These are phyloP conservation scores for Chauna torquata DNA, from an alignment of 2,113 vertebrate species.

Conservation along the genomic window DNA sequence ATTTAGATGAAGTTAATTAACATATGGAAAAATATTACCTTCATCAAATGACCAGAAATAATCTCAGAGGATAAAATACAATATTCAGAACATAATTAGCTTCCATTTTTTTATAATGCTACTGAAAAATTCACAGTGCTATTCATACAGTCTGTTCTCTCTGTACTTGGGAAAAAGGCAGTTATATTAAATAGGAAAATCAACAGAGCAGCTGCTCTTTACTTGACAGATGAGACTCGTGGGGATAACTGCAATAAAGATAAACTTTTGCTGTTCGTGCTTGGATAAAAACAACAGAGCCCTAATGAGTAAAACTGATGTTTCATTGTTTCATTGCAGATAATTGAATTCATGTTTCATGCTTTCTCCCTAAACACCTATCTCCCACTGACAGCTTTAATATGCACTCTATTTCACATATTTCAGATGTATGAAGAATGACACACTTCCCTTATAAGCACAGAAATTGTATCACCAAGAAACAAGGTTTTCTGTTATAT, in stretches of 20 bases:
- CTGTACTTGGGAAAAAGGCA: slow-evolving; percentile 38
- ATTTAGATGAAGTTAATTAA: slow-evolving; percentile 42
- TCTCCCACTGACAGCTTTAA: neutral
- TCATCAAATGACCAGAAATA: slow-evolving; percentile 32
- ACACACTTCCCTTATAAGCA: neutral
- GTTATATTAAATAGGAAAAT: slow-evolving; percentile 48
- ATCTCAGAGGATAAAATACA: neutral
- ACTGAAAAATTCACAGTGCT: slow-evolving; percentile 65
- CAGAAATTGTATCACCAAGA: neutral
- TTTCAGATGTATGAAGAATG: neutral
- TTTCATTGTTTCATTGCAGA: slow-evolving; percentile 42
- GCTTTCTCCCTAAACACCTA: slow-evolving; percentile 41
- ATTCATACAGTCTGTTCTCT: slow-evolving; percentile 29
- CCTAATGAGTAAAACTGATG: slow-evolving; percentile 55
- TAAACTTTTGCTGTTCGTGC: slow-evolving; percentile 68
- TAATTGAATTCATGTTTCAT: slow-evolving; percentile 63
- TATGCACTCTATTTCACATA: neutral
- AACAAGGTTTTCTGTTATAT: neutral
- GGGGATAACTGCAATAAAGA: slow-evolving; percentile 67
- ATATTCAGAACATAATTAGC: slow-evolving; percentile 53
- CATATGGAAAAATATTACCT: slow-evolving; percentile 34
- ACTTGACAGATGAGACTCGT: slow-evolving; percentile 59
- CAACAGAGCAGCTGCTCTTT: slow-evolving; percentile 47
- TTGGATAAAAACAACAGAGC: slow-evolving; percentile 69
- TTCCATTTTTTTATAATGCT: slow-evolving; percentile 42